Evolutionary conservation across 2,797 vertebrate species (phyloP).

Genomic region (Cirrhinus molitorella): DNA sequence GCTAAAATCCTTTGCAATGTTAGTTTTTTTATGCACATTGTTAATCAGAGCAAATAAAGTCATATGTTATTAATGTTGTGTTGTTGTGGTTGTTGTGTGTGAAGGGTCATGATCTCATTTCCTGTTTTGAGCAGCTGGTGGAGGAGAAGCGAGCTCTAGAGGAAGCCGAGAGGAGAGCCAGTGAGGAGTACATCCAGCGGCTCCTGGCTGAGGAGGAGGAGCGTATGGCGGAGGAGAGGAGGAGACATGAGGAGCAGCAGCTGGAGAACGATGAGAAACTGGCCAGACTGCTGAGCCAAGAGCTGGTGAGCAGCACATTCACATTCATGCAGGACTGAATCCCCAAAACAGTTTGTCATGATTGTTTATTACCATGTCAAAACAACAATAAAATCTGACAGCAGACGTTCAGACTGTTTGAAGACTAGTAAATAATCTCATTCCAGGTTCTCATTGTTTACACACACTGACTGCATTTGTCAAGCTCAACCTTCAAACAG

Average conservation of each 20-base stretch:
- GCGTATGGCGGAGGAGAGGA: slow-evolving; percentile 75
- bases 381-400: not conserved
- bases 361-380: not conserved
- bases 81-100: not conserved
- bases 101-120: not conserved
- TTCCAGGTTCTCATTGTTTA: not conserved
- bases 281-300: slow-evolving; percentile 67
- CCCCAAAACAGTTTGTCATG: not conserved
- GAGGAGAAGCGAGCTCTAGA: slow-evolving; percentile 85
- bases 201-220: slow-evolving; percentile 87
- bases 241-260: slow-evolving; percentile 74
- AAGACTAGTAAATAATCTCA: not conserved
- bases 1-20: not conserved
- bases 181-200: slow-evolving; percentile 87
- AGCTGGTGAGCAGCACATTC: slow-evolving; percentile 71
- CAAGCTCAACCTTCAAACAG: not conserved
- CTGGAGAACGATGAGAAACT: slow-evolving; percentile 78
- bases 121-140: slow-evolving; percentile 76
- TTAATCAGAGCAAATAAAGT: not conserved
- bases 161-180: slow-evolving; percentile 87
- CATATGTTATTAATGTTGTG: not conserved
- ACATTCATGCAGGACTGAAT: not conserved
- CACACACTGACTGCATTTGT: not conserved
- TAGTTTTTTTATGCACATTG: too few relatives aligned
- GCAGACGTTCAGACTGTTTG: not conserved